Evolutionary conservation across 2,797 vertebrate genomes (phyloP), one percentile per base, ranked within the genome.

Genomic region (Myotis pilosus): DNA sequence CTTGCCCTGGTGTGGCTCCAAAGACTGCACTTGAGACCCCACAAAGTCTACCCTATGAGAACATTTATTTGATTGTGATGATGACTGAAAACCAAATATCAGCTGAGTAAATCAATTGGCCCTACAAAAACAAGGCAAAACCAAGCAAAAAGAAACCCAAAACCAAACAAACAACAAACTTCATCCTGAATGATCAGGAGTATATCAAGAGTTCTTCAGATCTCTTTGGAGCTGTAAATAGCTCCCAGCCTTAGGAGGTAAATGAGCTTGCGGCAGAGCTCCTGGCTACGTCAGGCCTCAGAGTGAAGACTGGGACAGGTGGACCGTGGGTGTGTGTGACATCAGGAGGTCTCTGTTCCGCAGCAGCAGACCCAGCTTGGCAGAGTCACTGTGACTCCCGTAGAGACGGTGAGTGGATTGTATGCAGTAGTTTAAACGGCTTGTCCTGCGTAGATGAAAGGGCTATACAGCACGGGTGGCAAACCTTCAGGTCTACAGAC

Each of bases 211-310:
- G 87, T 79, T 80, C 94, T 94, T 96, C 90, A 92, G 66, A 41
- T 84, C 53, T 93, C 53, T 89, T 76, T 74, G 87, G 62, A 72
- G 47, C 91, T 94, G 71, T 88, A 95, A 97, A 95, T 94, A 96
- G 79, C 86, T 72, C 60, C 62, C 60, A 76, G 47, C 41, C 91
- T 49, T 75, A 83, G 94, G 96, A 95, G 93, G 86, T 90, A 96
- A 96, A 95, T 91, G 94, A 96, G 75, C 25, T 49, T 78, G 47
- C 30, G 16, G 36, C 36, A 82, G 79, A 83, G 55, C 2, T 57
- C 30, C 62, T 60, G 44, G 72, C 75, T 92, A 62, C 69, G 57
- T 66, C n/a, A 85, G 53, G 75, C 38, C 47, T 92, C 57, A 8
- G 33, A 13, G n/a, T 51, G 25, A 64, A 91, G 20, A 60, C 13